Evolutionary conservation across 2,797 vertebrate genomes (phyloP).

Genomic region (Artibeus lituratus): DNA sequence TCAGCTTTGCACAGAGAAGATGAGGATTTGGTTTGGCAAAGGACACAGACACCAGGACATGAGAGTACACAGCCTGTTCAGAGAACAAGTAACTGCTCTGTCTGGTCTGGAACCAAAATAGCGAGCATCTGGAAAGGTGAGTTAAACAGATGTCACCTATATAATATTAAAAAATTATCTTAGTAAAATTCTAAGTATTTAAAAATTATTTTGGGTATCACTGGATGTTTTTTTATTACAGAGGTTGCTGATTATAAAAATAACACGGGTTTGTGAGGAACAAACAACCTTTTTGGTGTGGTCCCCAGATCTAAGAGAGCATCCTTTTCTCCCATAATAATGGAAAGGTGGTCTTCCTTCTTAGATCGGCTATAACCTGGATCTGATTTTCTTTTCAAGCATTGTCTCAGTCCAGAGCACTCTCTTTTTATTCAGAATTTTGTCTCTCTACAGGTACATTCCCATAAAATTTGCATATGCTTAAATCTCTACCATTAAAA

Average conservation of each 20-base stretch:
- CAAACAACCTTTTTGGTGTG: neutral
- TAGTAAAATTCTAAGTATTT: neutral
- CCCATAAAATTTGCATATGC: neutral
- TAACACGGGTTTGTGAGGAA: neutral
- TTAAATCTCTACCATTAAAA: neutral
- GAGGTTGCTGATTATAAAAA: neutral
- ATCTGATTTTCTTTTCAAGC: neutral
- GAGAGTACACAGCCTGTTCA: neutral
- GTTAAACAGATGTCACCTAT: neutral
- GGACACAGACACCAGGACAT: neutral
- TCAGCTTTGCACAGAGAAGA: neutral
- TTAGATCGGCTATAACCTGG: neutral
- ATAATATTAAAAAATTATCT: slow-evolving; percentile 15
- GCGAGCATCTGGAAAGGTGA: neutral
- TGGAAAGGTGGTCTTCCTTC: neutral
- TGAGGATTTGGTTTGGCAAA: neutral
- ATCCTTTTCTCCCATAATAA: neutral
- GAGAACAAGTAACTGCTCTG: neutral
- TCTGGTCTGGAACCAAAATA: neutral
- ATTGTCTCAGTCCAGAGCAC: neutral
- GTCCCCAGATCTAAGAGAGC: neutral
- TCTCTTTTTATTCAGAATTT: neutral
- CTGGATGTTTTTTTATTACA: neutral
- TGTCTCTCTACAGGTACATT: neutral
- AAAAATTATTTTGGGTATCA: neutral